Base-by-base conservation (phyloP, 2,797 vertebrate genomes). In the Lemur catta region DNA sequence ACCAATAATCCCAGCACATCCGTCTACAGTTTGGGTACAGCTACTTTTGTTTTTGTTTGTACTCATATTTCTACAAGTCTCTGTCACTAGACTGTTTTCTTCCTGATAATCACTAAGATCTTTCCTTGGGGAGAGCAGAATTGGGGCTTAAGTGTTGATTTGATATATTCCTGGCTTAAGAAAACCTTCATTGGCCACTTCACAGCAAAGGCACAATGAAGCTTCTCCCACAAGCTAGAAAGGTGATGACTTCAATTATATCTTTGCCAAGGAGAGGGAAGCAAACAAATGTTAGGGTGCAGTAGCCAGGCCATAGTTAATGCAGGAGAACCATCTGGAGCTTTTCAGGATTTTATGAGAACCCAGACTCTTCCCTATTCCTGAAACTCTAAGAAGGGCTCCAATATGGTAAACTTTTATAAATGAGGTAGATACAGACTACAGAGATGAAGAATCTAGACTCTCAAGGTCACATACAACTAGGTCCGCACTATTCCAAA, bases 401-500 rank as follows among this genome's bases (percentile, higher is more conserved):
- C 43, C 50, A 84, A 65, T n/a, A 94, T 3, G 38, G 61, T 72
- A 50, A 91, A 71, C 41, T 69, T 92, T 84, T 18, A 89, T 71
- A 71, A 20, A 85, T n/a, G 33, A 61, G 26, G 30, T 72, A 93
- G 80, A 61, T 2, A 72, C 35, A 22, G 59, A 43, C 43, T 89
- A 89, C 46, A 94, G 33, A 93, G 55, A 80, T 69, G 43, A 74
- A 79, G 35, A 87, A 94, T 46, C 63, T 59, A 82, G 15, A 59
- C 57, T 84, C 35, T 96, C 48, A 91, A 93, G 82, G 67, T 94
- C 50, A 93, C 78, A 95, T 1, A 89, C 46, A 95, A 50, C 30
- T 65, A 95, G n/a, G 24, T 85, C 17, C 43, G 93, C 38, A 82
- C n/a, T 79, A 87, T 76, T 75, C 28, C 33, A 87, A 88, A 93